phyloP scores from a whole-genome alignment of 1,140 invertebrate species.

The Bombus turneri region DNA sequence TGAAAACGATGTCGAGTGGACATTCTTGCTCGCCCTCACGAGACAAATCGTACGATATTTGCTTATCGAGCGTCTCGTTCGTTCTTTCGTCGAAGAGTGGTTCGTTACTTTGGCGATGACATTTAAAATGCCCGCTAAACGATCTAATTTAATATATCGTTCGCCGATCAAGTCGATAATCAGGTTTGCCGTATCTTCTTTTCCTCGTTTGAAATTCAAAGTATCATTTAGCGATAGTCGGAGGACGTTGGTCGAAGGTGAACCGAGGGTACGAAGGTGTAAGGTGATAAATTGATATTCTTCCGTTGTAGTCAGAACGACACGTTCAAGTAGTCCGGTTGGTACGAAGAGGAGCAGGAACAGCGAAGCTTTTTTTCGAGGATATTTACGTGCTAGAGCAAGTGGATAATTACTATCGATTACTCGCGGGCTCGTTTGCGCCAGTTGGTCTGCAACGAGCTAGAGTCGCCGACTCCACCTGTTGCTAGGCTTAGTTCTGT shows the following conservation, averaged over 20 bases:
- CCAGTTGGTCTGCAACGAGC: conserved; percentile 42
- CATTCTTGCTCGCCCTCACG: neutral
- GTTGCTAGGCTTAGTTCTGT: conserved; percentile 57
- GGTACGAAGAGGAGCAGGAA: neutral
- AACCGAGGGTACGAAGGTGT: too few species aligned
- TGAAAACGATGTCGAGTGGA: too few species aligned
- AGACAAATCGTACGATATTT: neutral
- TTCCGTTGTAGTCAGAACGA: neutral
- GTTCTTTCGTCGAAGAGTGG: neutral
- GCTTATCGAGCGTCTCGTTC: neutral
- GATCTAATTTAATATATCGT: neutral
- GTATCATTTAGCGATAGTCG: neutral
- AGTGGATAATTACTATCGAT: conserved; percentile 65
- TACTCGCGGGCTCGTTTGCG: conserved; percentile 28
- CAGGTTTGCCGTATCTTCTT: neutral
- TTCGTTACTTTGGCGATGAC: neutral
- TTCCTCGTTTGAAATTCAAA: neutral
- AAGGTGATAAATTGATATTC: neutral
- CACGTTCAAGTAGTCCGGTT: too few species aligned
- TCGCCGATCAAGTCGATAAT: neutral
- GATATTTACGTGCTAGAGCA: conserved; percentile 55
- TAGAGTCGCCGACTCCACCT: conserved; percentile 53
- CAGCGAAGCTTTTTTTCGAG: conserved; percentile 27
- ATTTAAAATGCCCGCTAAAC: neutral
- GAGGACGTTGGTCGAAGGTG: neutral